phyloP scores from a whole-genome alignment of 2,797 vertebrate genomes.

The Tragopan temminckii region DNA sequence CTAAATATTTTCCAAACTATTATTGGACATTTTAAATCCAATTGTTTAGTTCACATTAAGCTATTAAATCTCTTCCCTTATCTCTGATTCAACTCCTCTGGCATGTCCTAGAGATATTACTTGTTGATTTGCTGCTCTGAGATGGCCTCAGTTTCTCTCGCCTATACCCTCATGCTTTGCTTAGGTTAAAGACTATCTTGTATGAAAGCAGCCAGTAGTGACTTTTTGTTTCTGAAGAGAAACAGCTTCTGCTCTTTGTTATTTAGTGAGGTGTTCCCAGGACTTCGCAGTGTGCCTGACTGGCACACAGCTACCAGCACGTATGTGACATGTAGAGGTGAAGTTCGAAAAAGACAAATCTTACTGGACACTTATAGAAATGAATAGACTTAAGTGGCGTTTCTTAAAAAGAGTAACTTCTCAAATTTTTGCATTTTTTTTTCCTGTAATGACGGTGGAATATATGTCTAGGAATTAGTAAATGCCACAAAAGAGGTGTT shows the following conservation, averaged over 20 bases:
- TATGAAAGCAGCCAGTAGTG: conserved; percentile 1
- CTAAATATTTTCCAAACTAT: background rate
- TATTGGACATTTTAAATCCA: background rate
- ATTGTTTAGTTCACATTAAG: background rate
- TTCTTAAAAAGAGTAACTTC: background rate
- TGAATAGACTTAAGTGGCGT: background rate
- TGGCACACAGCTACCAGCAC: background rate
- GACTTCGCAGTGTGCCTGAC: background rate
- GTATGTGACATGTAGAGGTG: background rate
- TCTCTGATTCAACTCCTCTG: background rate
- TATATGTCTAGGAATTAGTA: background rate
- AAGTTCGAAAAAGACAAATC: background rate
- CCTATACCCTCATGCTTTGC: background rate
- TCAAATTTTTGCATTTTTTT: background rate
- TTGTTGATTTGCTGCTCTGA: background rate
- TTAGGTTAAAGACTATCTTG: background rate
- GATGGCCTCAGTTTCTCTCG: background rate
- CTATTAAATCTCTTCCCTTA: background rate
- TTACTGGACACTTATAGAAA: fast-evolving
- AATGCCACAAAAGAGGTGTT: background rate
- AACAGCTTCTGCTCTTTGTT: background rate
- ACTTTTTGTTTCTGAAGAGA: conserved; percentile 55
- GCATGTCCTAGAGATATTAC: background rate
- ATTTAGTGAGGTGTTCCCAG: background rate
- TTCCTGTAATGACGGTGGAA: background rate